Percentiles rank a stretch among this genome's conserved stretches.
These are phyloP conservation scores for Sminthurinus aureus DNA, from an alignment of 2,888 invertebrate genomes.

Conservation along the genomic window DNA sequence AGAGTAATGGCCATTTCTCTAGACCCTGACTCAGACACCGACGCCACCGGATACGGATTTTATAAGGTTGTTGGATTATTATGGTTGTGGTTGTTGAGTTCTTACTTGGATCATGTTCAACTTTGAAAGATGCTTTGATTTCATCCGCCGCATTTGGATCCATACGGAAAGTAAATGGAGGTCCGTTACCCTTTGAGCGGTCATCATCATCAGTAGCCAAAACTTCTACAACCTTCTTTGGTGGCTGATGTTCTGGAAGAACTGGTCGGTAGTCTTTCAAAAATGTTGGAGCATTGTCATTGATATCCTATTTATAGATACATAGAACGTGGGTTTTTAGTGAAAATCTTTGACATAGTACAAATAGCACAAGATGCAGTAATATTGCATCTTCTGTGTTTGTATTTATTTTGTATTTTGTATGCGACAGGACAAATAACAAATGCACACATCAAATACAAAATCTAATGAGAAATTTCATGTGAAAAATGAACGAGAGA, in stretches of 20 bases:
- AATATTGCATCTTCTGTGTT: too few relatives aligned
- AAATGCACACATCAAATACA: background rate
- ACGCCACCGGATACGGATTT: too few relatives aligned
- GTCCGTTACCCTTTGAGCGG: slow-evolving; percentile 92
- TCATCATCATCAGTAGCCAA: slow-evolving; percentile 94
- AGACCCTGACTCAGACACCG: too few relatives aligned
- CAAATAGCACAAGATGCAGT: too few relatives aligned
- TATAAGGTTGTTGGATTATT: too few relatives aligned
- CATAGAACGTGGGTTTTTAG: too few relatives aligned
- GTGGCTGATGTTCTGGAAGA: slow-evolving; percentile 89
- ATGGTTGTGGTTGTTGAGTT: slow-evolving; percentile 9
- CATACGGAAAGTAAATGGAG: slow-evolving; percentile 93
- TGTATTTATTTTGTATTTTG: too few relatives aligned
- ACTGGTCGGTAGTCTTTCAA: slow-evolving; percentile 91
- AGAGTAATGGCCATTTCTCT: too few relatives aligned
- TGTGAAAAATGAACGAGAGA: background rate
- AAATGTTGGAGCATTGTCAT: slow-evolving; percentile 94
- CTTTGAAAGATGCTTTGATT: slow-evolving; percentile 92
- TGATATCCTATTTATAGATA: slow-evolving; percentile 67
- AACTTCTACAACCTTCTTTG: slow-evolving; percentile 85
- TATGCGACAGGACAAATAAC: background rate
- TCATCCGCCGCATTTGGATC: slow-evolving; percentile 94
- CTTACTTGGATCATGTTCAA: slow-evolving; percentile 94
- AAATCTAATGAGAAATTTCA: background rate
- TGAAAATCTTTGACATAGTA: too few relatives aligned